Evolutionary conservation across 2,888 invertebrate species (phyloP).

Genomic region (Apantesis nais): DNA sequence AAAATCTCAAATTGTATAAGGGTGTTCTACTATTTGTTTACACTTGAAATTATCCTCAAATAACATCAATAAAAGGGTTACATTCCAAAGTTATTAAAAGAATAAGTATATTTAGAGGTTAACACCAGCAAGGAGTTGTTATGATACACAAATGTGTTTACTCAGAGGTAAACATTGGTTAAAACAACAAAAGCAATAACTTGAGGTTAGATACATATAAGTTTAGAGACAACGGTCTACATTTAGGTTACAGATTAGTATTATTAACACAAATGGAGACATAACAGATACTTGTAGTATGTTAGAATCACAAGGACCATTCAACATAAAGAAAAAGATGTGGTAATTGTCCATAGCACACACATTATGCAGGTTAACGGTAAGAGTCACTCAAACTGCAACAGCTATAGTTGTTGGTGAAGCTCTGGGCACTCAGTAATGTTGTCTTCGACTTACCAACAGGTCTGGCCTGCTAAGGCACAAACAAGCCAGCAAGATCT

Average conservation of each 20-base stretch:
- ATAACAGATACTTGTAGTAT: conserved; percentile 48
- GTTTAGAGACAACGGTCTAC: conserved; percentile 28
- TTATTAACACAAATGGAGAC: conserved; percentile 49
- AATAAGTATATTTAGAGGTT: conserved; percentile 22
- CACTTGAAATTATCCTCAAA: background rate
- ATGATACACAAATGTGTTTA: conserved; percentile 25
- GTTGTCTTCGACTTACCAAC: conserved; percentile 87
- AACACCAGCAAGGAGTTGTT: conserved; percentile 35
- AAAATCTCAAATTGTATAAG: background rate
- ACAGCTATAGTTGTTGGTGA: conserved; percentile 77
- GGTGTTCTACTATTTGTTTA: background rate
- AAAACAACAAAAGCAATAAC: conserved; percentile 39
- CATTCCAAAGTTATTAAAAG: conserved; percentile 4
- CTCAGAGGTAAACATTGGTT: conserved; percentile 21
- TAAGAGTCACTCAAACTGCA: conserved; percentile 75
- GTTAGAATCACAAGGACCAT: conserved; percentile 86
- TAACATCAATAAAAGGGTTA: conserved; percentile 5
- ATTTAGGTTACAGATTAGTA: conserved; percentile 49
- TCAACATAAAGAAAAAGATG: conserved; percentile 75
- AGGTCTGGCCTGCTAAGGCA: conserved; percentile 91
- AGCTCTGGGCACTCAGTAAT: conserved; percentile 75
- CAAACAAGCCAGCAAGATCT: conserved; percentile 91
- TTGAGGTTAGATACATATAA: conserved; percentile 40
- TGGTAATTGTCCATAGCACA: conserved; percentile 77
- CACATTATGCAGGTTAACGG: conserved; percentile 83